Evolutionary conservation across 2,797 vertebrate genomes (phyloP).

Genomic region (Syngnathus rostellatus): DNA sequence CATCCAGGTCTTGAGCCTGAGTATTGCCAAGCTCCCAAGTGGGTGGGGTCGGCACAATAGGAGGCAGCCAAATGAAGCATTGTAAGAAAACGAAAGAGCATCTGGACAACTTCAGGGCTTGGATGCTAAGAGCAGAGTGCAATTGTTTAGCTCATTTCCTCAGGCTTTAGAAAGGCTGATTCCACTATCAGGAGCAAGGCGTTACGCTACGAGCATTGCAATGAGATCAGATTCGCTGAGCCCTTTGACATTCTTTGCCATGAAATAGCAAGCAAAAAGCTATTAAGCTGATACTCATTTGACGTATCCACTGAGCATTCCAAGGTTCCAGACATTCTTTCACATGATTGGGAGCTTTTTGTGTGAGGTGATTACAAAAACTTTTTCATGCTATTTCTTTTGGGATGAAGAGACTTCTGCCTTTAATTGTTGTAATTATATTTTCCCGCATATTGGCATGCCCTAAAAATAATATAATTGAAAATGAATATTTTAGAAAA

Average conservation of each 20-base stretch:
- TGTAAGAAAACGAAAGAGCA: slow-evolving; percentile 21
- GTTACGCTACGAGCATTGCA: slow-evolving; percentile 51
- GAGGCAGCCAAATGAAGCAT: slow-evolving; percentile 36
- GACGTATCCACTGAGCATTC: slow-evolving; percentile 49
- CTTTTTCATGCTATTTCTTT: slow-evolving; percentile 44
- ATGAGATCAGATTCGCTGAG: slow-evolving; percentile 55
- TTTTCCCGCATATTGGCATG: slow-evolving; percentile 36
- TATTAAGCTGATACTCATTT: slow-evolving; percentile 64
- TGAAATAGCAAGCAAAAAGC: slow-evolving; percentile 60
- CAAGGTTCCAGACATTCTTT: slow-evolving; percentile 36
- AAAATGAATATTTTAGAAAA: background rate
- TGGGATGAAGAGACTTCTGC: slow-evolving; percentile 28
- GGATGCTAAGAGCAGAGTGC: slow-evolving; percentile 41
- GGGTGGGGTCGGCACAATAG: slow-evolving; percentile 33
- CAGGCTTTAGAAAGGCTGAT: slow-evolving; percentile 52
- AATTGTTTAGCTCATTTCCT: slow-evolving; percentile 65
- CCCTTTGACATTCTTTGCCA: slow-evolving; percentile 60
- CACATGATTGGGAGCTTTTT: slow-evolving; percentile 56
- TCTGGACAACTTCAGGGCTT: slow-evolving; percentile 36
- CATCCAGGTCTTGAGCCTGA: slow-evolving; percentile 50
- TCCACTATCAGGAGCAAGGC: slow-evolving; percentile 44
- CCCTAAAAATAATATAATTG: background rate
- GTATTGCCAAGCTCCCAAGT: slow-evolving; percentile 31
- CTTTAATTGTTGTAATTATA: slow-evolving; percentile 43
- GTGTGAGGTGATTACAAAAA: slow-evolving; percentile 43